Evolutionary conservation across 2,797 vertebrate genomes (phyloP).

Genomic region (Petrocephalus schoutedeni): DNA sequence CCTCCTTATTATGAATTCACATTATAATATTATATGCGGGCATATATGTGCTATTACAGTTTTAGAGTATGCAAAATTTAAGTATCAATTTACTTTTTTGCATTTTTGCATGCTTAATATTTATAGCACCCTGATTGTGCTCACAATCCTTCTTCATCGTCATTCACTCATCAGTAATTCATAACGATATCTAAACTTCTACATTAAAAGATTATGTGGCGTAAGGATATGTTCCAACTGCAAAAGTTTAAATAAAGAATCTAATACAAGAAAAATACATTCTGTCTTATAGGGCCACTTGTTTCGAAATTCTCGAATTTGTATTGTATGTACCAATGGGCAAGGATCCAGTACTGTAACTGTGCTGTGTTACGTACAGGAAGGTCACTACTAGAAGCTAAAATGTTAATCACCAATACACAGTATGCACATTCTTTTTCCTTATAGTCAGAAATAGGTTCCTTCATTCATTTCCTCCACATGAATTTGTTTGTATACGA

Average conservation of each 20-base stretch:
- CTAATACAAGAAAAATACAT: neutral
- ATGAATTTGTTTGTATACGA: slow-evolving; percentile 67
- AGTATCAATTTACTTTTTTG: neutral
- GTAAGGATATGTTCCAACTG: neutral
- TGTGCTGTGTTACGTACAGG: neutral
- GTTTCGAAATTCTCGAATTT: neutral
- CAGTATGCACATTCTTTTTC: slow-evolving; percentile 48
- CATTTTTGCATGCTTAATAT: neutral
- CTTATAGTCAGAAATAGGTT: slow-evolving; percentile 60
- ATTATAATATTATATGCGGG: neutral
- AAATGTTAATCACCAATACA: slow-evolving; percentile 36
- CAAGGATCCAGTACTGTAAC: neutral
- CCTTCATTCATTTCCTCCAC: slow-evolving; percentile 58
- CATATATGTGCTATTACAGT: neutral
- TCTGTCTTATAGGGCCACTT: neutral
- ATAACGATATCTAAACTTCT: neutral
- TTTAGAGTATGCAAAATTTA: neutral
- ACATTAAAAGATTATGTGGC: neutral
- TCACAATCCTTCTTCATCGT: neutral
- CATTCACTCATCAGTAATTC: neutral
- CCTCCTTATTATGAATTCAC: neutral
- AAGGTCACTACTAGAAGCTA: neutral
- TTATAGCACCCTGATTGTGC: neutral
- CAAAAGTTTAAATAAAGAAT: neutral
- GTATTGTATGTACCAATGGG: neutral